These are phyloP conservation scores for Idaea biselata DNA, from an alignment of 2,888 invertebrate genomes.

Conservation along the genomic window DNA sequence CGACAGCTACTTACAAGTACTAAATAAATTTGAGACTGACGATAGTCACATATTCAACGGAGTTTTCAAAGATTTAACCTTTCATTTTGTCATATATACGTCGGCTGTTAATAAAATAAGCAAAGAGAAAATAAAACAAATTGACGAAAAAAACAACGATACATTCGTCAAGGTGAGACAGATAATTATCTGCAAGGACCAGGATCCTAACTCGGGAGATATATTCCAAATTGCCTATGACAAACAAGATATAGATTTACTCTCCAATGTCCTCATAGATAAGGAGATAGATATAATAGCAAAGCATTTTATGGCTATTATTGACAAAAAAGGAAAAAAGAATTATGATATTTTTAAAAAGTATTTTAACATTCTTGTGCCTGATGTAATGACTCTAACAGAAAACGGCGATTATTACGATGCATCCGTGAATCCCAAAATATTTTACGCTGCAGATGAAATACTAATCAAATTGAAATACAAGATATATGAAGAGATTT, in stretches of 20 bases:
- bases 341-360: background rate
- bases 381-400: background rate
- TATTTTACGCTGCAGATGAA: background rate
- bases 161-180: background rate
- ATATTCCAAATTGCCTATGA: background rate
- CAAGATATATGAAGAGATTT: background rate
- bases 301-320: background rate
- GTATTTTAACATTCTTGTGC: background rate
- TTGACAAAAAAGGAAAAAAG: background rate
- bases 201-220: background rate
- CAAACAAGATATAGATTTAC: background rate
- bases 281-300: background rate
- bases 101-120: background rate
- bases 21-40: background rate
- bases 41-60: background rate
- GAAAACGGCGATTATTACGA: background rate
- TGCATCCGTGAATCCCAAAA: background rate
- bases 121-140: background rate
- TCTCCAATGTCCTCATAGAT: background rate
- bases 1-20: constrained; percentile 1
- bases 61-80: background rate
- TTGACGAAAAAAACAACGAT: background rate
- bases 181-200: background rate
- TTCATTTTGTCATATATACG: background rate
- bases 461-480: background rate